These are phyloP conservation scores for Aphyosemion australe DNA, from an alignment of 2,113 vertebrate genomes.

Conservation along the genomic window DNA sequence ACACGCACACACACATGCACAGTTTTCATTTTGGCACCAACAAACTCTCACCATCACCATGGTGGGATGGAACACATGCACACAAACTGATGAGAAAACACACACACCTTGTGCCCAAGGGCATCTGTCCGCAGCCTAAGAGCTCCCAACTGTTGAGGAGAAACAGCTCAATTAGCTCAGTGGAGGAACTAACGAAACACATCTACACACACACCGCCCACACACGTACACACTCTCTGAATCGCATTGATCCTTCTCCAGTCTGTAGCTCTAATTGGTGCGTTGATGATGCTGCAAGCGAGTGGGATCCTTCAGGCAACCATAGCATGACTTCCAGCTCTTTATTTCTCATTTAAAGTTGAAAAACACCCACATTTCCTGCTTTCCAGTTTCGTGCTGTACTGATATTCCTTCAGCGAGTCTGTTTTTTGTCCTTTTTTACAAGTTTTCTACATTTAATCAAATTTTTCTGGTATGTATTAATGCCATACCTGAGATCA, in stretches of 20 bases:
- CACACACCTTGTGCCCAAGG: slow-evolving; percentile 74
- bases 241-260: slow-evolving; percentile 72
- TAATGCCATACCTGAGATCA: slow-evolving; percentile 46
- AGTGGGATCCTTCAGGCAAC: slow-evolving; percentile 72
- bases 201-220: slow-evolving; percentile 60
- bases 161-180: slow-evolving; percentile 80
- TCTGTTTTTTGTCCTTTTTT: slow-evolving; percentile 5
- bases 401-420: slow-evolving; percentile 52
- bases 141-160: slow-evolving; percentile 79
- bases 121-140: slow-evolving; percentile 77
- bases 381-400: slow-evolving; percentile 27
- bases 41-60: slow-evolving; percentile 59
- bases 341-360: slow-evolving; percentile 77
- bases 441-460: slow-evolving; percentile 49
- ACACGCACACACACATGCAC: no score
- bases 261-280: slow-evolving; percentile 76
- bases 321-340: slow-evolving; percentile 68
- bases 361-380: slow-evolving; percentile 65
- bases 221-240: slow-evolving; percentile 46
- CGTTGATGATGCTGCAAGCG: slow-evolving; percentile 75
- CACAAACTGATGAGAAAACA: slow-evolving; percentile 59
- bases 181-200: slow-evolving; percentile 70
- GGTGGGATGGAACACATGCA: slow-evolving; percentile 53
- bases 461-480: slow-evolving; percentile 41
- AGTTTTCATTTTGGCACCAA: slow-evolving; percentile 55